Conservation (phyloP, 2,113 vertebrate genomes). For the Perca flavescens region DNA sequence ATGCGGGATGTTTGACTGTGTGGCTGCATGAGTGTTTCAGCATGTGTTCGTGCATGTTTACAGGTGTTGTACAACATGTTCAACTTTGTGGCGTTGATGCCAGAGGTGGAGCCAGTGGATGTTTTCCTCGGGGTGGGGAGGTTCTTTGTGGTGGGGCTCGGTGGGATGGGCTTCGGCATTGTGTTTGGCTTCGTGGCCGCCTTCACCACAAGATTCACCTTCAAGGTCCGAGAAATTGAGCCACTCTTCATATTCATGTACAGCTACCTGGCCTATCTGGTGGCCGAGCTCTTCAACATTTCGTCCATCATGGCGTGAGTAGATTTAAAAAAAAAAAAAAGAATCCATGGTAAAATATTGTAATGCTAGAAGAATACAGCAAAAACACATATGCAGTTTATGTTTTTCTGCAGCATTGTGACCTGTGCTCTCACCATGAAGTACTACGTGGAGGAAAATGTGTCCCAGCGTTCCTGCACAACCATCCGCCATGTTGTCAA, state of each 20-base stretch:
- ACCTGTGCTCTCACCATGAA: conserved; percentile 98
- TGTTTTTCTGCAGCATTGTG: conserved; percentile 87
- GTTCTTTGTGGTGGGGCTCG: conserved; percentile 94
- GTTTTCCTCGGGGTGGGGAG: conserved; percentile 92
- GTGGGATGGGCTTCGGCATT: conserved; percentile 92
- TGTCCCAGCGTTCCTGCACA: conserved; percentile 95
- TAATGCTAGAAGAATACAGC: neutral
- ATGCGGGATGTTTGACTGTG: neutral
- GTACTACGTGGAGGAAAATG: conserved; percentile 97
- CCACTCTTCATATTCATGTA: conserved; percentile 98
- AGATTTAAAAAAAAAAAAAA: neutral
- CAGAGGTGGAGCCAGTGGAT: conserved; percentile 90
- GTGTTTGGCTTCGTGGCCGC: conserved; percentile 95
- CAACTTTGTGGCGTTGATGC: conserved; percentile 94
- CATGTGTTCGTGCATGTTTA: neutral
- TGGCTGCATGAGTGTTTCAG: neutral
- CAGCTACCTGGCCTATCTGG: conserved; percentile 96
- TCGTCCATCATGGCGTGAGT: conserved; percentile 99
- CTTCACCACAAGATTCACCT: conserved; percentile 97
- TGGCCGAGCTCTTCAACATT: conserved; percentile 95
- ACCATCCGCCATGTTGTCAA: conserved; percentile 97
- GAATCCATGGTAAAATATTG: too few relatives aligned
- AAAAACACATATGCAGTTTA: neutral
- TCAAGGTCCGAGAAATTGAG: conserved; percentile 94
- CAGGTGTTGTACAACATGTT: conserved; percentile 98